Evolutionary conservation across 1,140 invertebrate genomes (phyloP), one percentile per base, ranked within the genome.

Genomic region (Dendrolimus punctatus): DNA sequence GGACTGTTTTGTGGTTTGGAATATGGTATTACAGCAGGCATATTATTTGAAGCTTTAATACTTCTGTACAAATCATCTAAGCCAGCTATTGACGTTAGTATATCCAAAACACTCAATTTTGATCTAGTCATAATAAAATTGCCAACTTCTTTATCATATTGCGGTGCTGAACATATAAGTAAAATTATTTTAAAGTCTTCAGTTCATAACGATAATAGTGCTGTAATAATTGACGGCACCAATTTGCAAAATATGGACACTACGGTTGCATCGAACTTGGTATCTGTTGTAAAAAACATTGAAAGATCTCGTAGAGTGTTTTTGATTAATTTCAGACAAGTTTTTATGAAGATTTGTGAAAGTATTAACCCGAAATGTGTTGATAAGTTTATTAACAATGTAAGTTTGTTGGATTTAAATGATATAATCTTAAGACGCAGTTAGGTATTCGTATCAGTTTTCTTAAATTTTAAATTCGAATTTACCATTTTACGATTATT

Each of bases 11-110:
- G 58, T 23, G 83, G 83, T 9, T 59, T 86, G 8, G 83, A 86
- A 61, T 84, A 80, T 53, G 83, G 83, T 8, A 83, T 86, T 8
- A 55, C 84, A 39, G 58, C 68, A 39, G 83, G 83, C 6, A 64
- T 80, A 43, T 6, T 77, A 37, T 49, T 76, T 7, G 80, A 86
- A 49, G 76, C 75, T 46, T 44, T 59, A 0, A 63, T 81, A 42
- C 61, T 86, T 51, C 47, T 86, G 9, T 84, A 70, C 57, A 60
- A 49, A 38, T 64, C 61, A 37, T 68, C 83, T 2, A 68, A 70
- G 64, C 83, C 79, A 5, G 51, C 40, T 37, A 46, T 84, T 10
- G 50, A 71, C 52, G 52, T 74, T 6, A 67, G 66, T 37, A 53
- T 47, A 42, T 6, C 76, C 7, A 68, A 60, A 51, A 51, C 36